phyloP scores from a whole-genome alignment of 2,888 invertebrate genomes.

The Flabesymbios commensalis region DNA sequence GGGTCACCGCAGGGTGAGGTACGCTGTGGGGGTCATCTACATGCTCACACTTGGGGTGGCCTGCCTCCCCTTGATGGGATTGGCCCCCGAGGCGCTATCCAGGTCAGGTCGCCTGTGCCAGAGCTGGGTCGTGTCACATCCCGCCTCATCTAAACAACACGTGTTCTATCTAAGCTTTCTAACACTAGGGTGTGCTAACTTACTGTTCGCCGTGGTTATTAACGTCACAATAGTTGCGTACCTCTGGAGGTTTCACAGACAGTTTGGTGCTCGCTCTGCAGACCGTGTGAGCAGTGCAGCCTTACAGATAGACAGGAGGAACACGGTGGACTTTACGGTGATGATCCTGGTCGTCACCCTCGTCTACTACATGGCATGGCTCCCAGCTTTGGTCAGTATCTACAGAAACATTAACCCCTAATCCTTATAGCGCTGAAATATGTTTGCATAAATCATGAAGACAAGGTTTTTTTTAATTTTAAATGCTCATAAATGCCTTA shows the following conservation, averaged over 20 bases:
- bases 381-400: slow-evolving; percentile 39
- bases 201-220: slow-evolving; percentile 29
- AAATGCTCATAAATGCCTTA: too few relatives aligned
- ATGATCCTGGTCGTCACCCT: slow-evolving; percentile 35
- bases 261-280: slow-evolving; percentile 13
- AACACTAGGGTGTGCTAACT: slow-evolving; percentile 36
- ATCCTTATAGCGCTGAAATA: background rate
- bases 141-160: slow-evolving; percentile 25
- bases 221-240: slow-evolving; percentile 20
- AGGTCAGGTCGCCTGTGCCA: slow-evolving; percentile 32
- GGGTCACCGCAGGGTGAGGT: slow-evolving; percentile 14
- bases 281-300: slow-evolving; percentile 1
- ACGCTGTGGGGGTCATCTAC: slow-evolving; percentile 33
- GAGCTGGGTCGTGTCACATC: slow-evolving; percentile 40
- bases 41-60: slow-evolving; percentile 36
- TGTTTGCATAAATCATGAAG: background rate
- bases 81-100: slow-evolving; percentile 39
- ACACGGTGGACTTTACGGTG: slow-evolving; percentile 28
- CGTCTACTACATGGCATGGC: slow-evolving; percentile 39
- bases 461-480: too few relatives aligned
- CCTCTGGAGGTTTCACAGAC: slow-evolving; percentile 24
- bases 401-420: background rate
- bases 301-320: slow-evolving; percentile 15
- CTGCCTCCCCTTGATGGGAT: slow-evolving; percentile 41
- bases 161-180: slow-evolving; percentile 40